Evolutionary conservation across 2,888 invertebrate genomes (phyloP).

Genomic region (Hyposoter dolosus): DNA sequence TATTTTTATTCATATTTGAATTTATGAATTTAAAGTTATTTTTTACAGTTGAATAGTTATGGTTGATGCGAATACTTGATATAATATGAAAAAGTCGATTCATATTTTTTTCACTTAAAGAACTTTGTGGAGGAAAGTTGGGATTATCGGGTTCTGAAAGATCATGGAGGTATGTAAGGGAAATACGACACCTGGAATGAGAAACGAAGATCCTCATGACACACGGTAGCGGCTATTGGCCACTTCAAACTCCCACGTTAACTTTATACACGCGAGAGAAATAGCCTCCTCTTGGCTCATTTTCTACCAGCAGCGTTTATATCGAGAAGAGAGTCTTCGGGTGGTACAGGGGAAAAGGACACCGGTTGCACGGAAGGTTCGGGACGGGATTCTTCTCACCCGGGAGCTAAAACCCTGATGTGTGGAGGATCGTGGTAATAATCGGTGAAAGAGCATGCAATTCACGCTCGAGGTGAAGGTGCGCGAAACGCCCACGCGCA

Average conservation of each 20-base stretch:
- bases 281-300: slow-evolving; percentile 61
- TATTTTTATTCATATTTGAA: too few relatives aligned
- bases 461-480: slow-evolving; percentile 44
- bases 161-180: slow-evolving; percentile 29
- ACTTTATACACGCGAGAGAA: slow-evolving; percentile 56
- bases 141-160: background rate
- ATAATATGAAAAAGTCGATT: background rate
- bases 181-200: slow-evolving; percentile 54
- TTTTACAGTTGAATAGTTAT: too few relatives aligned
- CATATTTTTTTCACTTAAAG: background rate
- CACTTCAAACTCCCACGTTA: slow-evolving; percentile 62
- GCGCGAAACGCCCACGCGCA: slow-evolving; percentile 57
- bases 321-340: slow-evolving; percentile 42
- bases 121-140: background rate
- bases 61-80: background rate
- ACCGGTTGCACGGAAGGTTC: slow-evolving; percentile 38
- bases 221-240: slow-evolving; percentile 47
- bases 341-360: slow-evolving; percentile 30
- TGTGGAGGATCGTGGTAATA: slow-evolving; percentile 53
- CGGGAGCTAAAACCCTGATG: slow-evolving; percentile 52
- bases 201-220: slow-evolving; percentile 33
- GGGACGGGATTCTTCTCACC: slow-evolving; percentile 43
- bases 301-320: slow-evolving; percentile 47
- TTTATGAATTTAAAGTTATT: too few relatives aligned
- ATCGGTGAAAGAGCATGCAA: slow-evolving; percentile 58